Evolutionary conservation across 1,140 invertebrate species (phyloP).

Genomic region (Cydia fagiglandana): DNA sequence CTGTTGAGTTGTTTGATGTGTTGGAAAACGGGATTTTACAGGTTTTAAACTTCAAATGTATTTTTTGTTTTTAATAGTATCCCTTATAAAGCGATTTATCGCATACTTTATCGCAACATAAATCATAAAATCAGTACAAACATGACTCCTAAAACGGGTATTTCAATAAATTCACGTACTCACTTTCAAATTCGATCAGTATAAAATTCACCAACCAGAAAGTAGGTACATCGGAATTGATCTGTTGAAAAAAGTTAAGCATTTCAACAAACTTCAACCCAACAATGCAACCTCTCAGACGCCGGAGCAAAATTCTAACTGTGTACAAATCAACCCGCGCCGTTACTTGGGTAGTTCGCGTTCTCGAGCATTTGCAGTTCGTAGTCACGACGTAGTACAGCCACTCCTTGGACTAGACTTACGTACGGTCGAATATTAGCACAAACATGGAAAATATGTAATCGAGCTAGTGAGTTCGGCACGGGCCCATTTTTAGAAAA

Average conservation of each 20-base stretch:
- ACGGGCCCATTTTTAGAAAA: too few relatives aligned
- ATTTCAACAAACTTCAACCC: conserved; percentile 15
- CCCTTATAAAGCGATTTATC: too few relatives aligned
- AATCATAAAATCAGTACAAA: too few relatives aligned
- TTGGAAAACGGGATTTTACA: too few relatives aligned
- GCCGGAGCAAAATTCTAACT: not conserved
- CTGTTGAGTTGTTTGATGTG: not conserved
- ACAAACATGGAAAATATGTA: not conserved
- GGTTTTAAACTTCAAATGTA: too few relatives aligned
- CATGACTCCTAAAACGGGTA: too few relatives aligned
- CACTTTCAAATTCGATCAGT: too few relatives aligned
- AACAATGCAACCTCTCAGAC: conserved; percentile 14
- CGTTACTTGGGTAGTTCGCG: conserved; percentile 20
- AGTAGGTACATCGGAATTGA: not conserved
- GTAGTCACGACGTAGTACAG: conserved; percentile 9
- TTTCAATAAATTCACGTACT: too few relatives aligned
- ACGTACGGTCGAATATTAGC: not conserved
- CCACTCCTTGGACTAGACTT: not conserved
- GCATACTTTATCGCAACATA: too few relatives aligned
- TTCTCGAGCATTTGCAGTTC: conserved; percentile 14
- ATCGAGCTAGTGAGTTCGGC: too few relatives aligned
- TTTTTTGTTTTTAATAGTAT: too few relatives aligned
- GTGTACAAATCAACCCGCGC: conserved; percentile 16
- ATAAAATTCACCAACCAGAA: not conserved
- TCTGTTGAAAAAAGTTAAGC: not conserved